Conservation (phyloP, 2,888 invertebrate genomes). For the Ferrisia virgata region DNA sequence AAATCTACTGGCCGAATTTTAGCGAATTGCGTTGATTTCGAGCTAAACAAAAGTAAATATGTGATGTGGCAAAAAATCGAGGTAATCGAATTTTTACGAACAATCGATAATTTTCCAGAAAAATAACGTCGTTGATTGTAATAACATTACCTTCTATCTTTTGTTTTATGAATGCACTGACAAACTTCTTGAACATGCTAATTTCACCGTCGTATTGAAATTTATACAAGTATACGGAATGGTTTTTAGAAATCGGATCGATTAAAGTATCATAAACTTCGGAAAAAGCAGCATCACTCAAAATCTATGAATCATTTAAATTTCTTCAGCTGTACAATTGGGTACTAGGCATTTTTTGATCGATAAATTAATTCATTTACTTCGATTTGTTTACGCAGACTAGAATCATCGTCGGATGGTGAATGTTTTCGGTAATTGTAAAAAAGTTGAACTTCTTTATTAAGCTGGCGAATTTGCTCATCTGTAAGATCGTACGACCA, state of each 20-base stretch:
- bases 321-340: too few species aligned
- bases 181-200: neutral
- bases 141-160: neutral
- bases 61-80: too few species aligned
- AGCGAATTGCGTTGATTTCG: too few species aligned
- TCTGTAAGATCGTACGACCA: neutral
- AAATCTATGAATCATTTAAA: neutral
- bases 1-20: too few species aligned
- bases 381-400: neutral
- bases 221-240: neutral
- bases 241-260: neutral
- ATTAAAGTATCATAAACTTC: constrained; percentile 10
- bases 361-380: neutral
- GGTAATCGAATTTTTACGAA: too few species aligned
- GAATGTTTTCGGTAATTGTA: neutral
- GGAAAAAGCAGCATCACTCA: neutral
- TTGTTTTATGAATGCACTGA: neutral
- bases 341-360: neutral
- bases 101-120: too few species aligned
- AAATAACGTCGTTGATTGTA: too few species aligned
- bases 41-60: too few species aligned
- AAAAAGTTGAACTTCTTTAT: neutral
- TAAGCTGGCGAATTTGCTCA: neutral
- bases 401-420: neutral
- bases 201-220: constrained; percentile 3